Base-by-base conservation (phyloP, 2,888 invertebrate species). In the Euplexia lucipara region DNA sequence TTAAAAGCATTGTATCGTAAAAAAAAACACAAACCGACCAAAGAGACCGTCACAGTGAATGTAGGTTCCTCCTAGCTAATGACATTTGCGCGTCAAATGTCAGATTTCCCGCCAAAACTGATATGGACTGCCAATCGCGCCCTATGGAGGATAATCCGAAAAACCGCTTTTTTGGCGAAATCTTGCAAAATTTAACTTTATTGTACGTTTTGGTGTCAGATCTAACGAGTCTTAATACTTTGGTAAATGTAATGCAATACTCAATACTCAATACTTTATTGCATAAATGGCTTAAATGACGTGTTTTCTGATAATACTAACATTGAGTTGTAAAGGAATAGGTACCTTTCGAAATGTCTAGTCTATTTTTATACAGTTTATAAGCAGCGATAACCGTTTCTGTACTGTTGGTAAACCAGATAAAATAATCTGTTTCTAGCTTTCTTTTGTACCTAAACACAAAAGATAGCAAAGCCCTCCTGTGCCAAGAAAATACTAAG, bases 71-170 rank as follows among this genome's bases (percentile, higher is more conserved):
- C n/a, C n/a, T 58, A 70, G 56, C 61, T 86, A 88, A 85, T 85
- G 87, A 85, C 86, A 82, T 85, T 87, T 85, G 69, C 64, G 54
- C 77, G 79, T 87, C 87, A 86, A 82, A 83, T 81, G 90, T 88
- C 90, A 87, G 78, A 86, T 87, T 86, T 84, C 71, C 81, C 85
- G 83, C 86, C 83, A 83, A 75, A 82, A 75, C 74, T 63, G 79
- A 85, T 80, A 78, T 71, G 78, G 66, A 70, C 73, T 84, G 85
- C 83, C 86, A 83, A 86, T 81, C 78, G 63, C 9, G 34, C 32
- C n/a, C 14, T 20, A 14, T 63, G 18, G 63, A 47, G 41, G 48
- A 58, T 81, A 82, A 83, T 82, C 77, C 52, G 52, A 61, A 74
- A 75, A 74, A 49, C 26, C 64, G 54, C 18, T 32, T 34, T 56